Evolutionary conservation across 2,797 vertebrate genomes (phyloP).

Genomic region (Ambastaia sidthimunki): DNA sequence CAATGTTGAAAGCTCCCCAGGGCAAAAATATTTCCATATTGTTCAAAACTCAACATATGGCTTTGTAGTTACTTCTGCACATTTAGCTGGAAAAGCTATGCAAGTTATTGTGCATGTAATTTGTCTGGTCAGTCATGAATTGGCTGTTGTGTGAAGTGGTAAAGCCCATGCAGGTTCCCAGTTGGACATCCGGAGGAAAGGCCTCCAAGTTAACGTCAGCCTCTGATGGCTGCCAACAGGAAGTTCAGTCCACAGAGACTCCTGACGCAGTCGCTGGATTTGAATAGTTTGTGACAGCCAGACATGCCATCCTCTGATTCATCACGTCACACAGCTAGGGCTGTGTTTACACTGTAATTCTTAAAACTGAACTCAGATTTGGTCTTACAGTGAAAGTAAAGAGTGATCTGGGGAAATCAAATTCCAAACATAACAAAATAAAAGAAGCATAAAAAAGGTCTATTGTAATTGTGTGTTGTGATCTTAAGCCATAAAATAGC

Average conservation of each 20-base stretch:
- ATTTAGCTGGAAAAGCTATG: neutral
- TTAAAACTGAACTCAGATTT: no score
- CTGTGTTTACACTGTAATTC: no score
- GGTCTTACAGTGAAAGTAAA: no score
- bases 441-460: no score
- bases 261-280: slow-evolving; percentile 6
- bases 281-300: slow-evolving; percentile 8
- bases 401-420: no score
- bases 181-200: slow-evolving; percentile 53
- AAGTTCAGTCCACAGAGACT: slow-evolving; percentile 35
- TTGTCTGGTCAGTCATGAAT: slow-evolving; percentile 8
- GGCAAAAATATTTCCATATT: no score
- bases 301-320: neutral
- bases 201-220: slow-evolving; percentile 51
- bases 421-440: no score
- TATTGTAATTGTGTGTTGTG: no score
- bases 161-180: slow-evolving; percentile 26
- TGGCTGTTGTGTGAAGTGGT: no score
- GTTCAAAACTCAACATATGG: neutral
- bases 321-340: no score
- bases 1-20: no score
- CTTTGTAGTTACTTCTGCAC: neutral
- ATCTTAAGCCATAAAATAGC: neutral
- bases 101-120: slow-evolving; percentile 26
- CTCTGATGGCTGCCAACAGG: slow-evolving; percentile 39